Conservation (phyloP, 2,797 vertebrate genomes). For the Pangasius djambal region DNA sequence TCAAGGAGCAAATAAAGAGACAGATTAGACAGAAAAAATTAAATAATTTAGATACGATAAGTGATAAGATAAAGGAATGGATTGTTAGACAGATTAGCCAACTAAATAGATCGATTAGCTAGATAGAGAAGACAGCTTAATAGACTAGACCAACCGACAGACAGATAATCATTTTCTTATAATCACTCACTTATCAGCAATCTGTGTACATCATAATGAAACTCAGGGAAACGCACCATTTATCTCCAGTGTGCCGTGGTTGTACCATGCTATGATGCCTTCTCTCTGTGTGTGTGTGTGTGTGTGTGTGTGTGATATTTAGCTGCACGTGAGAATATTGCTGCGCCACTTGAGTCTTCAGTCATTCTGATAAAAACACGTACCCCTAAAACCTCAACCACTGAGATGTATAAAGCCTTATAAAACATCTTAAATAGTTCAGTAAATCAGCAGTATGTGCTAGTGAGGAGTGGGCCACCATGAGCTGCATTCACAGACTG, state of each 20-base stretch:
- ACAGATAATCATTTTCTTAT: background rate
- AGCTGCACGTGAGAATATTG: slow-evolving; percentile 21
- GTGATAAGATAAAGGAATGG: background rate
- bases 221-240: background rate
- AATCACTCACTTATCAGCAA: background rate
- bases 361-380: slow-evolving; percentile 51
- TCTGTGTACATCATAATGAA: background rate
- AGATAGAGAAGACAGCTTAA: no score
- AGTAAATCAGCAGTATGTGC: slow-evolving; percentile 44
- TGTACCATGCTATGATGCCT: background rate
- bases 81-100: background rate
- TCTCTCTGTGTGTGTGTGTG: background rate
- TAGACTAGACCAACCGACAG: background rate
- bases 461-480: slow-evolving; percentile 46
- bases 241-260: background rate
- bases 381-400: slow-evolving; percentile 57
- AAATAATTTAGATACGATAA: background rate
- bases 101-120: background rate
- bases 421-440: slow-evolving; percentile 57
- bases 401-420: slow-evolving; percentile 52
- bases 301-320: background rate
- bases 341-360: slow-evolving; percentile 33
- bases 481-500: slow-evolving; percentile 50
- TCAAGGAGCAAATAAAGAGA: background rate
- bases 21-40: background rate